Conservation (phyloP, 2,113 vertebrate species). For the Chloropsis hardwickii region DNA sequence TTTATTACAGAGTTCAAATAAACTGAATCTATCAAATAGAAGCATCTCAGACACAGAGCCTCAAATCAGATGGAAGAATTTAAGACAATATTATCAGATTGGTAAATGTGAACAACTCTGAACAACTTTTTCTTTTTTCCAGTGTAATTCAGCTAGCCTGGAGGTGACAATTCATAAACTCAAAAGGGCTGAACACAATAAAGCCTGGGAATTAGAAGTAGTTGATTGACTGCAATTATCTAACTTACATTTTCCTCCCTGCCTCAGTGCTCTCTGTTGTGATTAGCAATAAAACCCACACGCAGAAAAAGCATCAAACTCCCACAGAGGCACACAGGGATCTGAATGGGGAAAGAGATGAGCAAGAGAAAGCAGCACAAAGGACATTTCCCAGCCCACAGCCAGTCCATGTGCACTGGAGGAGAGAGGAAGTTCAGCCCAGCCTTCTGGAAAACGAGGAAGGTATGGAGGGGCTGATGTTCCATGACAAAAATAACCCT, state of each 20-base stretch:
- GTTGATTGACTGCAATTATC: not conserved
- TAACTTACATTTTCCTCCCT: not conserved
- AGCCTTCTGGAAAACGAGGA: not conserved
- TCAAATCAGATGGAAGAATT: not conserved
- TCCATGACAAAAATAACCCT: not conserved
- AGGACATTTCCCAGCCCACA: not conserved
- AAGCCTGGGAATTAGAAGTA: not conserved
- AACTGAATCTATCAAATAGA: not conserved
- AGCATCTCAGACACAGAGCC: not conserved
- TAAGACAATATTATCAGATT: not conserved
- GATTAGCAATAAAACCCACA: slow-evolving; percentile 24
- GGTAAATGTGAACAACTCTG: not conserved
- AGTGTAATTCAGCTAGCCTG: not conserved
- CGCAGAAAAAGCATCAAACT: not conserved
- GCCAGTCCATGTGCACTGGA: not conserved
- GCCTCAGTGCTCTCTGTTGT: not conserved
- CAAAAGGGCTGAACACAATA: not conserved
- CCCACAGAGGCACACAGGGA: not conserved
- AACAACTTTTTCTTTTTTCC: not conserved
- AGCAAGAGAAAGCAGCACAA: not conserved
- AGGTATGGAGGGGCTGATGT: not conserved
- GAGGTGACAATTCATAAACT: not conserved
- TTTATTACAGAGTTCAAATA: not conserved
- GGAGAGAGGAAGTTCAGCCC: not conserved
- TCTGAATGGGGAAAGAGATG: not conserved